A percentile compares a stretch with the other conserved stretches of the same genome.
phyloP scores from a whole-genome alignment of 2,797 vertebrate species.

The Malurus leucopterus region DNA sequence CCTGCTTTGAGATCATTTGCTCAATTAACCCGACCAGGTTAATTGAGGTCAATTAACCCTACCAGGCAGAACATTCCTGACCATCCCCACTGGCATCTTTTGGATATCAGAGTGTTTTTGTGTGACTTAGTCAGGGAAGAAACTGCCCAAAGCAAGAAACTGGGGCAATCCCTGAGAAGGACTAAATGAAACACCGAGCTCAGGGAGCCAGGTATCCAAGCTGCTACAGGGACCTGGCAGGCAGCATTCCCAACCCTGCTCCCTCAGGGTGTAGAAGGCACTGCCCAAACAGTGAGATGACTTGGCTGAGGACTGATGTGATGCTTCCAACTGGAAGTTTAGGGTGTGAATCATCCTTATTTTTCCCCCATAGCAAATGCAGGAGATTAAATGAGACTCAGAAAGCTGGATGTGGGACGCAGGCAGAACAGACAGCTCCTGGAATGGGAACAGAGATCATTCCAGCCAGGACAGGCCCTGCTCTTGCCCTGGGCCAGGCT shows the following conservation, averaged over 20 bases:
- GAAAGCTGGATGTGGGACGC: neutral
- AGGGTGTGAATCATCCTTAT: neutral
- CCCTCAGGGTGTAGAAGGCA: neutral
- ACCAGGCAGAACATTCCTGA: neutral
- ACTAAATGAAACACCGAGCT: neutral
- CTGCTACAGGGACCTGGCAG: neutral
- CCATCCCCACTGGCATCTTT: neutral
- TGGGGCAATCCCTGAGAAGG: neutral
- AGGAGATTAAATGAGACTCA: neutral
- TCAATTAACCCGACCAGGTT: neutral
- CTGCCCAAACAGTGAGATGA: neutral
- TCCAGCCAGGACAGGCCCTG: neutral
- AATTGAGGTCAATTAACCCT: neutral
- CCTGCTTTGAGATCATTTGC: neutral
- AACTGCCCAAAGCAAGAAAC: neutral
- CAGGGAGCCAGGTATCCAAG: neutral
- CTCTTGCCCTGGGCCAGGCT: neutral
- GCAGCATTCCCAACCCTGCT: neutral
- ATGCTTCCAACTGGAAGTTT: neutral
- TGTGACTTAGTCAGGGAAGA: neutral
- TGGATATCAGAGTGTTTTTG: neutral
- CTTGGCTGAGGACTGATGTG: neutral
- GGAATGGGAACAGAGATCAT: fast-evolving
- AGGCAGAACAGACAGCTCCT: neutral
- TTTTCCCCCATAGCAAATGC: neutral